Evolutionary conservation across 2,888 invertebrate genomes (phyloP).

Genomic region (Synergus umbraculus): DNA sequence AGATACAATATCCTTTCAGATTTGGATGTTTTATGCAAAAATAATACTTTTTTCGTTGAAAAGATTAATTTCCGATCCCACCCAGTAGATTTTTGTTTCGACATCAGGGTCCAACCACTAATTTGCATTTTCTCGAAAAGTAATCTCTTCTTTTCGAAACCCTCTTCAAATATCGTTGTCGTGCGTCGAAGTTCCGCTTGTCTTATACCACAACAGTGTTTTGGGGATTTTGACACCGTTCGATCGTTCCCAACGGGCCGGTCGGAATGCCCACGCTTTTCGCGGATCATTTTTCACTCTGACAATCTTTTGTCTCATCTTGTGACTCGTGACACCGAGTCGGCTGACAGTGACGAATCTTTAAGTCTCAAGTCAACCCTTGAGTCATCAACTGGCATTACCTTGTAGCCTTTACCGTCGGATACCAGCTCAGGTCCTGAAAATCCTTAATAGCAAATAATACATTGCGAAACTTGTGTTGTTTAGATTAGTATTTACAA

Average conservation of each 20-base stretch:
- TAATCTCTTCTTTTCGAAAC: slow-evolving; percentile 24
- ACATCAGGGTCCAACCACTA: slow-evolving; percentile 8
- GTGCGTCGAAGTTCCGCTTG: slow-evolving; percentile 12
- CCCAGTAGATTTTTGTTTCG: background rate
- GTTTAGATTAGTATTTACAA: background rate
- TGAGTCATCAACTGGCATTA: slow-evolving; percentile 68
- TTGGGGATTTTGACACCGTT: slow-evolving; percentile 55
- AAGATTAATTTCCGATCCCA: background rate
- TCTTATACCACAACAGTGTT: slow-evolving; percentile 42
- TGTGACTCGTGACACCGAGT: slow-evolving; percentile 73
- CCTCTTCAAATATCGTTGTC: slow-evolving; percentile 25
- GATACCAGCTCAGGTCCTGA: background rate
- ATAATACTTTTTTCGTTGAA: background rate
- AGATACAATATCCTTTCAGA: too few species aligned
- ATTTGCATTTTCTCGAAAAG: slow-evolving; percentile 29
- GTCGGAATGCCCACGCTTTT: slow-evolving; percentile 71
- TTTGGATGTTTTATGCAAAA: too few species aligned
- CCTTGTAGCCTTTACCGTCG: slow-evolving; percentile 9
- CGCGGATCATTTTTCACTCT: slow-evolving; percentile 77
- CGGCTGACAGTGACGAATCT: slow-evolving; percentile 77
- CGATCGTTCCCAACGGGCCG: slow-evolving; percentile 54
- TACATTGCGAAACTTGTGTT: background rate
- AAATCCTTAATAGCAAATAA: background rate
- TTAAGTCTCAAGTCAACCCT: slow-evolving; percentile 74
- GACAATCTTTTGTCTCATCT: slow-evolving; percentile 76